phyloP scores from a whole-genome alignment of 2,888 invertebrate species.

The Euspilapteryx auroguttella region DNA sequence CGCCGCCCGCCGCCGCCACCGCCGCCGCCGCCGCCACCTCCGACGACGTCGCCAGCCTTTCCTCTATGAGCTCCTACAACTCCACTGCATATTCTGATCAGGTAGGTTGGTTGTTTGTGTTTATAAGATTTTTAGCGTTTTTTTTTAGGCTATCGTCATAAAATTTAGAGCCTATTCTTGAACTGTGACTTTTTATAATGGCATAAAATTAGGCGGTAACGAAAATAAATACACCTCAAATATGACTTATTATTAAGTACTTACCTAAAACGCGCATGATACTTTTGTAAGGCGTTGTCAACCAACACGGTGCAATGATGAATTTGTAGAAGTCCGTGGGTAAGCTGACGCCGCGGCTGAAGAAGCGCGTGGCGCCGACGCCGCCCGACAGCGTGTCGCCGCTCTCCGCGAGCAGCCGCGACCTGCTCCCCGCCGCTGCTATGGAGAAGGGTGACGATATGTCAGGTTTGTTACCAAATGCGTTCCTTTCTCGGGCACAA shows the following conservation, averaged over 20 bases:
- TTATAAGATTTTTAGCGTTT: not conserved
- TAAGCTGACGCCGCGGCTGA: slow-evolving; percentile 46
- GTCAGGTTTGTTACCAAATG: too few relatives aligned
- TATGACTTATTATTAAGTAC: too few relatives aligned
- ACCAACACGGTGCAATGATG: too few relatives aligned
- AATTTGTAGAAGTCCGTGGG: too few relatives aligned
- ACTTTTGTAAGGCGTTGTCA: too few relatives aligned
- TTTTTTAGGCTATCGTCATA: too few relatives aligned
- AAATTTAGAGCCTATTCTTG: too few relatives aligned
- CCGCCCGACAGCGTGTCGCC: slow-evolving; percentile 56
- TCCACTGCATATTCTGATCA: slow-evolving; percentile 41
- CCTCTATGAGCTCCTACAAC: slow-evolving; percentile 42
- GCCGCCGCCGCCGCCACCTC: slow-evolving; percentile 25
- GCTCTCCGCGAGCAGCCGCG: slow-evolving; percentile 24
- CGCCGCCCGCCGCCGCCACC: slow-evolving; percentile 48
- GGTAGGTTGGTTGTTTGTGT: slow-evolving; percentile 15
- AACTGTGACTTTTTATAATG: too few relatives aligned
- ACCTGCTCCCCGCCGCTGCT: slow-evolving; percentile 22
- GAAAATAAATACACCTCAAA: too few relatives aligned
- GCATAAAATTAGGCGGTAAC: too few relatives aligned
- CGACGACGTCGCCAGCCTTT: slow-evolving; percentile 47
- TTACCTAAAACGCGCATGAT: too few relatives aligned
- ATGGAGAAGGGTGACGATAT: slow-evolving; percentile 30
- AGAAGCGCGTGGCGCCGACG: slow-evolving; percentile 67
- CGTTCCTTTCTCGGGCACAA: too few relatives aligned